Conservation (phyloP, 2,113 vertebrate genomes). For the Corydoras maculifer region DNA sequence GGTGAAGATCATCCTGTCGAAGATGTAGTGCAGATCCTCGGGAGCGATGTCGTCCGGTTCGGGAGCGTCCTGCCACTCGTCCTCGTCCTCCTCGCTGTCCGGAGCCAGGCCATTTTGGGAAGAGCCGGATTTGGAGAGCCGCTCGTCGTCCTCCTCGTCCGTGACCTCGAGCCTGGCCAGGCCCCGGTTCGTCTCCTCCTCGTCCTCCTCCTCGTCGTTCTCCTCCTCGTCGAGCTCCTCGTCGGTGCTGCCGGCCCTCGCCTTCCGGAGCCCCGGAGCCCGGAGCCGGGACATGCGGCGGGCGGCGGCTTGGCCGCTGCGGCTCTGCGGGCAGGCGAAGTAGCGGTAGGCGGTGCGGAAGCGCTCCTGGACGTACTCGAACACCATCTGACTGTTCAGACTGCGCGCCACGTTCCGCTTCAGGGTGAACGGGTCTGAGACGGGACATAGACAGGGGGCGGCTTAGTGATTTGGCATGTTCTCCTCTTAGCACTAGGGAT, state of each 20-base stretch:
- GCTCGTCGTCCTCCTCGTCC: constrained; percentile 28
- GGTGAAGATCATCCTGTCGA: constrained; percentile 94
- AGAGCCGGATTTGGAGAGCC: constrained; percentile 49
- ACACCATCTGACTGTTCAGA: constrained; percentile 98
- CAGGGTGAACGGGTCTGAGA: constrained; percentile 88
- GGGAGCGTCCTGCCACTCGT: constrained; percentile 56
- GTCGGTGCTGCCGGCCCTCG: no score
- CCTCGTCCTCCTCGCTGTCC: constrained; percentile 53
- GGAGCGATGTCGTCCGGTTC: constrained; percentile 52
- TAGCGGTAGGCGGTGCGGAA: constrained; percentile 92
- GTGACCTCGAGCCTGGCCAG: constrained; percentile 7
- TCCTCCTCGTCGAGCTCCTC: constrained; percentile 14
- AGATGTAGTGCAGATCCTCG: constrained; percentile 84
- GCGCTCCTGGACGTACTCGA: constrained; percentile 95
- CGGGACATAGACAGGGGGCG: not conserved
- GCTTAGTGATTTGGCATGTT: not conserved
- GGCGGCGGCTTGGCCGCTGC: constrained; percentile 56
- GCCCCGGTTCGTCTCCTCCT: no score
- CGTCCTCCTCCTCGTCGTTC: constrained; percentile 13
- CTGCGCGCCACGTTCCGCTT: constrained; percentile 97
- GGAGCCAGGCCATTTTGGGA: constrained; percentile 59
- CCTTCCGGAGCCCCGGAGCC: not conserved
- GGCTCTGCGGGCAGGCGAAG: constrained; percentile 89
- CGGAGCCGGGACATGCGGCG: not conserved
- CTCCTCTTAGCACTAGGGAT: no score